Conservation (phyloP, 1,140 invertebrate species). For the Drosophila orosa region DNA sequence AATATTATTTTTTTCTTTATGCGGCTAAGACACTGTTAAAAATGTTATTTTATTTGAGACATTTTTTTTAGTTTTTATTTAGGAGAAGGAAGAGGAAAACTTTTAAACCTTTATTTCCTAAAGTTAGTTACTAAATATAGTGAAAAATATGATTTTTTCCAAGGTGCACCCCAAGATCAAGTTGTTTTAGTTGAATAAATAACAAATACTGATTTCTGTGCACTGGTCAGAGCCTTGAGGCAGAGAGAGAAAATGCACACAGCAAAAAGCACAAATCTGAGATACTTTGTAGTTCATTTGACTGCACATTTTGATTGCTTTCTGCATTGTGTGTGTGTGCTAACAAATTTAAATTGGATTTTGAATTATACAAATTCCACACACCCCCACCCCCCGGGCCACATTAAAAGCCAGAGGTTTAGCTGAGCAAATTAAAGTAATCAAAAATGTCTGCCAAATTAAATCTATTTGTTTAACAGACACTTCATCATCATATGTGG, state of each 20-base stretch:
- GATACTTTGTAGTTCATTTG: constrained; percentile 12
- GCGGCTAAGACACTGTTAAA: too few species aligned
- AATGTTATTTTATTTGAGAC: too few species aligned
- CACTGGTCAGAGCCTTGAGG: background rate
- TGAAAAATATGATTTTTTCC: background rate
- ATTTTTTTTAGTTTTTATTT: too few species aligned
- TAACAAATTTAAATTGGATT: constrained; percentile 23
- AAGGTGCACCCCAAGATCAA: background rate
- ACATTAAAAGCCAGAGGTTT: background rate
- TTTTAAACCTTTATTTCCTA: too few species aligned
- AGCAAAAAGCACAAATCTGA: constrained; percentile 31
- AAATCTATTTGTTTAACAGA: constrained; percentile 50
- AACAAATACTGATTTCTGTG: background rate
- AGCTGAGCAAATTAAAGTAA: constrained; percentile 27
- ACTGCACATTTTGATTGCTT: constrained; percentile 41
- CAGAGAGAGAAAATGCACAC: constrained; percentile 3
- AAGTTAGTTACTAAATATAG: too few species aligned
- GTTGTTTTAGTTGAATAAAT: constrained; percentile 12
- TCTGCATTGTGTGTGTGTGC: background rate
- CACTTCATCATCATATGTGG: constrained; percentile 36
- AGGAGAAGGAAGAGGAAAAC: too few species aligned
- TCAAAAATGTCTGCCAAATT: constrained; percentile 38
- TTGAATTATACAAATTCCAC: constrained; percentile 14
- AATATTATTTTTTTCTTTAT: too few species aligned
- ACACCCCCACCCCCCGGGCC: background rate